Base-by-base conservation (phyloP, 1,140 invertebrate species). In the Pogonognathellus flavescens region DNA sequence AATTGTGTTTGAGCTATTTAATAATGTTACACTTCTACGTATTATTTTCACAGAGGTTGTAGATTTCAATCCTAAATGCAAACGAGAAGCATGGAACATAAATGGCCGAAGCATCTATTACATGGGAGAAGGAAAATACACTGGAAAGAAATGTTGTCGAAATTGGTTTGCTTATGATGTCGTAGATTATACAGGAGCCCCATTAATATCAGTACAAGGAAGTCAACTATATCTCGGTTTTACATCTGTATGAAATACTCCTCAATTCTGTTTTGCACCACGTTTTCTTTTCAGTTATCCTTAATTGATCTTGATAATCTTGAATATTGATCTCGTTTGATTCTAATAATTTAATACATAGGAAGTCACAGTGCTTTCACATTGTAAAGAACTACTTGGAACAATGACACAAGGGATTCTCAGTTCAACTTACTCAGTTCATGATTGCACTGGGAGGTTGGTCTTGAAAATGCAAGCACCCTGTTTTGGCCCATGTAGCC, bases 381-480 rank as follows among this genome's bases (percentile, higher is more conserved):
- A 41, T 6, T 22, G 50, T 13, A 84, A 80, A 59, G 41, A 5
- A 25, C 6, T 82, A 4, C 13, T 87, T 5, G 86, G 86, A n/a
- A 85, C 57, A 60, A 83, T 87, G 72, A 31, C 20, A 11, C 86
- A 87, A 80, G 20, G n/a, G 25, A 83, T 80, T 31, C 57, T 84
- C 0, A 55, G 72, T 11, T 84, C 86, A 13, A 76, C 66, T 11
- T 87, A 87, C 31, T 18, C 16, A 59, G 82, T 87, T 9, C 80
- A 83, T 7, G 86, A 87, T 62, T 25, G 11, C 0, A 59, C 53
- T 14, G 84, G 84, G 9, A 84, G 80, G 11, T 7, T 83, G 5
- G 20, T 87, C 11, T 82, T 82, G 52, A 85, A 72, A 85, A 87
- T 87, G 52, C 86, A 85, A 72, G 86, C 55, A 16, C 86, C 86